These are phyloP conservation scores for Phorcus lineatus DNA, from an alignment of 2,888 invertebrate genomes.

Conservation along the genomic window DNA sequence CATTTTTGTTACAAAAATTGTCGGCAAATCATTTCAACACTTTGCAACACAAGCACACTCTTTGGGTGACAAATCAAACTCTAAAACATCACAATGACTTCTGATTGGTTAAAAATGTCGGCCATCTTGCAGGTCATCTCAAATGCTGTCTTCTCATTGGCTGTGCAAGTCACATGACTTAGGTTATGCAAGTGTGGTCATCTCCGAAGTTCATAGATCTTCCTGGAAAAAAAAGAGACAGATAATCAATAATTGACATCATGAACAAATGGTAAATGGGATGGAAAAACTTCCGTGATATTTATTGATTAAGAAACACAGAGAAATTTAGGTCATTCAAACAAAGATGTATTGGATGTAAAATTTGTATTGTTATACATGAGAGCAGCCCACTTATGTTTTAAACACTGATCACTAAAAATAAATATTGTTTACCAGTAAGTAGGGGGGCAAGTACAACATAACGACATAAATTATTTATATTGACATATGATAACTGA, in stretches of 20 bases:
- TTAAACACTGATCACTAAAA: too few relatives aligned
- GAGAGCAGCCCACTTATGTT: too few relatives aligned
- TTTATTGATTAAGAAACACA: too few relatives aligned
- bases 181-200: background rate
- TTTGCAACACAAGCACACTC: conserved; percentile 1
- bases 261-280: too few relatives aligned
- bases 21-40: background rate
- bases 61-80: background rate
- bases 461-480: too few relatives aligned
- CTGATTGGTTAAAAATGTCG: background rate
- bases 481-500: too few relatives aligned
- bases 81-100: conserved; percentile 1
- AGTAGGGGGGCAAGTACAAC: too few relatives aligned
- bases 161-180: background rate
- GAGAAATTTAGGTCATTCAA: too few relatives aligned
- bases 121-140: background rate
- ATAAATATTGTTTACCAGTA: too few relatives aligned
- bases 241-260: background rate
- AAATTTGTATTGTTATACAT: too few relatives aligned
- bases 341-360: too few relatives aligned
- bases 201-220: background rate
- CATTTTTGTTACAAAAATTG: background rate
- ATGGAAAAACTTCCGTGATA: too few relatives aligned
- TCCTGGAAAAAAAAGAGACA: background rate
- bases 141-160: background rate